These are phyloP conservation scores for Heliconius nattereri DNA, from an alignment of 1,140 invertebrate species.

Conservation along the genomic window DNA sequence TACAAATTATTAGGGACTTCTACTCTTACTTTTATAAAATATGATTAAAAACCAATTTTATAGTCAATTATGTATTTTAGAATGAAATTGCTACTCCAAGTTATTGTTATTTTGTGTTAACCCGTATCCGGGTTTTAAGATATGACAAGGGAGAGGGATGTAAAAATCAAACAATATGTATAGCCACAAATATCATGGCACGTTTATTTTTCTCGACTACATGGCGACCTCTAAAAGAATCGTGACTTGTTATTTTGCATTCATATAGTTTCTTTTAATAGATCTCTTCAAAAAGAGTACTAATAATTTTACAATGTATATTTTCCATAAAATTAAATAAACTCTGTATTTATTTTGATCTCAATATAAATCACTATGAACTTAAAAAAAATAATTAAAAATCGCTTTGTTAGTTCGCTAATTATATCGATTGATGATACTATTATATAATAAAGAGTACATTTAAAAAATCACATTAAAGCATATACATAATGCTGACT, in stretches of 20 bases:
- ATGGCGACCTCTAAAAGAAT: slow-evolving; percentile 82
- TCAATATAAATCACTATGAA: slow-evolving; percentile 81
- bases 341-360: slow-evolving; percentile 81
- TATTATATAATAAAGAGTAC: slow-evolving; percentile 80
- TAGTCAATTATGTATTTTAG: too few relatives aligned
- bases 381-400: slow-evolving; percentile 75
- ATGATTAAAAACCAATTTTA: too few relatives aligned
- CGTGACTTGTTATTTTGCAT: slow-evolving; percentile 80
- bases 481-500: slow-evolving; percentile 82
- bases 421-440: slow-evolving; percentile 80
- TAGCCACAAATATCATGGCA: slow-evolving; percentile 82
- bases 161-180: slow-evolving; percentile 59
- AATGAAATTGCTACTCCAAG: too few relatives aligned
- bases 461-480: slow-evolving; percentile 83
- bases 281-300: slow-evolving; percentile 73
- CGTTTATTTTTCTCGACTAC: slow-evolving; percentile 83
- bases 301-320: slow-evolving; percentile 80
- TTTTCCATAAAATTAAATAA: slow-evolving; percentile 81
- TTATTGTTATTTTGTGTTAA: too few relatives aligned
- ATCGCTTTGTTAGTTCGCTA: slow-evolving; percentile 80
- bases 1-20: too few relatives aligned
- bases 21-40: too few relatives aligned
- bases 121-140: too few relatives aligned
- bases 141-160: neutral
- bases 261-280: slow-evolving; percentile 77